Conservation (phyloP, 2,113 vertebrate genomes). For the Myrmecophaga tridactyla region DNA sequence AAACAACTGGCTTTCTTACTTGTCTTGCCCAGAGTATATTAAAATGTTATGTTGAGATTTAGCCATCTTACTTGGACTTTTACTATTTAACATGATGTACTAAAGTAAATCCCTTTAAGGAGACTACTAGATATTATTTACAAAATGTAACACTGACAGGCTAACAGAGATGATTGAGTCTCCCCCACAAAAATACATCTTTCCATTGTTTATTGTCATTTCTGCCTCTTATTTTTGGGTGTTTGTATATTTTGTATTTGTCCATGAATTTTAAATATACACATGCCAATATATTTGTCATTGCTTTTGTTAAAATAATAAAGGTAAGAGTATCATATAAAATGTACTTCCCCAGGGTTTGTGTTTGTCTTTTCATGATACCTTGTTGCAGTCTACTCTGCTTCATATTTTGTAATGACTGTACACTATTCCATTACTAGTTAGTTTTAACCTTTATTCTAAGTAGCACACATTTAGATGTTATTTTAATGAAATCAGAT, state of each 20-base stretch:
- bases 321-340: background rate
- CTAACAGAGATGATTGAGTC: no score
- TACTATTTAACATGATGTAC: no score
- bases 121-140: no score
- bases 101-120: no score
- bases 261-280: background rate
- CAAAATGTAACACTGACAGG: no score
- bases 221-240: background rate
- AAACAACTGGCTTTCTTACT: no score
- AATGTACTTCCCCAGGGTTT: background rate
- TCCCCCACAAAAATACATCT: no score
- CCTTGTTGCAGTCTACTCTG: background rate
- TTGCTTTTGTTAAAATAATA: background rate
- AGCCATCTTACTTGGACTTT: no score
- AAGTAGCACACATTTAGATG: background rate
- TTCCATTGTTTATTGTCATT: background rate
- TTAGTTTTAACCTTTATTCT: background rate
- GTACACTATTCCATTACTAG: background rate
- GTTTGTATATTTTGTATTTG: background rate
- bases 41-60: no score
- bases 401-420: background rate
- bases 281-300: background rate
- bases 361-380: background rate
- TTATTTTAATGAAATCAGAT: background rate
- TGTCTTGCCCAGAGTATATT: no score